A percentile compares a stretch with the other conserved stretches of the same genome.
These are phyloP conservation scores for Siderastrea radians DNA, from an alignment of 92 coral and sea anemone genomes.

Conservation along the genomic window DNA sequence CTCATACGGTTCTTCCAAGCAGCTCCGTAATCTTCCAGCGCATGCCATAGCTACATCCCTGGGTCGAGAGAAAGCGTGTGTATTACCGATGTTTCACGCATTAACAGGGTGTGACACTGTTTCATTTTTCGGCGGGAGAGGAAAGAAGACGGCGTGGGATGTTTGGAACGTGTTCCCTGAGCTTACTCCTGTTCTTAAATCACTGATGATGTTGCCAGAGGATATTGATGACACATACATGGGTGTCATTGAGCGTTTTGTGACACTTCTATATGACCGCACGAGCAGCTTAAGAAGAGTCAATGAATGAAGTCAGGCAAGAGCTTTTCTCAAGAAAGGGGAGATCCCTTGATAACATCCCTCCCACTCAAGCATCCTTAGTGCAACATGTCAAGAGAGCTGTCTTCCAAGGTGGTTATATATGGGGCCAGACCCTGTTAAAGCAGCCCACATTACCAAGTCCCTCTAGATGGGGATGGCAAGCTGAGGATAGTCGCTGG, in stretches of 20 bases:
- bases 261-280: constrained; percentile 28
- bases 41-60: constrained; percentile 42
- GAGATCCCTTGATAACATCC: constrained; percentile 68
- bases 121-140: constrained; percentile 67
- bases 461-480: constrained; percentile 56
- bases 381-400: constrained; percentile 59
- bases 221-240: constrained; percentile 5
- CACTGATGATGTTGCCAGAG: constrained; percentile 4
- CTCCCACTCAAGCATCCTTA: constrained; percentile 68
- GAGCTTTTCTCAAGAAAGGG: constrained; percentile 65
- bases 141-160: constrained; percentile 43
- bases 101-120: constrained; percentile 75
- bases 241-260: constrained; percentile 34
- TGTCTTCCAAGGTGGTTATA: constrained; percentile 54
- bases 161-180: constrained; percentile 48
- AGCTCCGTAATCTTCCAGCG: constrained; percentile 34
- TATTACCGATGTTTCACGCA: constrained; percentile 38
- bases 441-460: constrained; percentile 39
- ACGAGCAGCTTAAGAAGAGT: constrained; percentile 32
- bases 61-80: constrained; percentile 35
- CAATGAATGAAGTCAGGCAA: constrained; percentile 47
- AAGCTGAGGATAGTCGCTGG: constrained; percentile 26
- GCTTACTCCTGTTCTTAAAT: constrained; percentile 32
- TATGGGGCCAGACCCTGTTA: constrained; percentile 64
- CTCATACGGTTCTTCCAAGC: constrained; percentile 46